Evolutionary conservation across 2,797 vertebrate genomes (phyloP), one percentile per base, ranked within the genome.

Genomic region (Mionectes olivaceus): DNA sequence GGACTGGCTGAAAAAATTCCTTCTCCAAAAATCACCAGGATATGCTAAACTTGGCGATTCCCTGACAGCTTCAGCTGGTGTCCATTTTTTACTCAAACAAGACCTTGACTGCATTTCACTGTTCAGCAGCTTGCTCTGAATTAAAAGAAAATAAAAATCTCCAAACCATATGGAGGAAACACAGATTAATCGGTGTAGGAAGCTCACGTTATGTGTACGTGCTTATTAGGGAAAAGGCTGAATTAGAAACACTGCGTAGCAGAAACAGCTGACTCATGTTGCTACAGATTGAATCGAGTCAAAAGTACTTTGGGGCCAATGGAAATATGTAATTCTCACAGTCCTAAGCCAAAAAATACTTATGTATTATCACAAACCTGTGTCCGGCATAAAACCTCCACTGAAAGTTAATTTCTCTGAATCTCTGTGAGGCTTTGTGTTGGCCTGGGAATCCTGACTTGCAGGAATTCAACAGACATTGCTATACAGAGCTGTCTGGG

Each of bases 101-200:
- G 89, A 95, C 61, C 90, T 91, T 77, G 71, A 89, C 91, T 93
- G 69, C 75, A 59, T 86, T 97, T 97, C 65, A 67, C 93, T 50
- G 12, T 87, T 96, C 97, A 97, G 96, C 96, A 97, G 95, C 86
- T 94, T 93, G 91, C 87, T 91, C 28, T 82, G 90, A 90, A 88
- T 96, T 82, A 41, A 70, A 90, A 95, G 92, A 88, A 95, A 96
- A 97, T 91, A 92, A 95, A 96, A 93, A 87, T 56, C 94, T 83
- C 85, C 94, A 94, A 96, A 95, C 97, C 97, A 98, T 97, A 98
- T 97, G 97, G 96, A 89, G 94, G 97, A 97, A 98, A 89, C 95
- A 97, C 61, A 97, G 95, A 97, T 90, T 96, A 98, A 96, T 97
- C 35, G 84, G 82, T 89, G 96, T 95, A 97, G 96, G 96, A 97